Percentiles rank a stretch among this genome's conserved stretches.
phyloP scores from a whole-genome alignment of 2,888 invertebrate genomes.

The Polydrusus tereticollis region DNA sequence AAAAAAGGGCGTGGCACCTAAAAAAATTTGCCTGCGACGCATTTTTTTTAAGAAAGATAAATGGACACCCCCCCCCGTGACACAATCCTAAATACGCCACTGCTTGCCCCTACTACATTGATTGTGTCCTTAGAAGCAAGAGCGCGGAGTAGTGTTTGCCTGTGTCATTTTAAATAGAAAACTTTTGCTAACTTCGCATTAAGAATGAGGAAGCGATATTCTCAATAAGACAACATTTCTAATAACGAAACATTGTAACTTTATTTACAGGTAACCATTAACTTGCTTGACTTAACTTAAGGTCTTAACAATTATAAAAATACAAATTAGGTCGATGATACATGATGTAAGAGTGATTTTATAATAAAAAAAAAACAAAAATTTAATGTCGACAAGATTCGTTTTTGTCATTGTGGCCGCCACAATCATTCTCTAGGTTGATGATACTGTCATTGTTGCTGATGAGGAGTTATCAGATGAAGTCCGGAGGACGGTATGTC shows the following conservation, averaged over 20 bases:
- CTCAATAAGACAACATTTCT: conserved; percentile 2
- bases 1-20: no score
- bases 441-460: conserved; percentile 19
- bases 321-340: conserved; percentile 34
- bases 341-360: background rate
- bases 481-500: conserved; percentile 17
- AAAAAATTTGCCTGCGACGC: no score
- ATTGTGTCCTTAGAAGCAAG: no score
- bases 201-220: no score
- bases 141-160: no score
- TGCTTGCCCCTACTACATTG: no score
- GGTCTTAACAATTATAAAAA: conserved; percentile 44
- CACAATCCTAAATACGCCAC: no score
- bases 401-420: conserved; percentile 22
- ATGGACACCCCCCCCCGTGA: no score
- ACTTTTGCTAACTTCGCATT: no score
- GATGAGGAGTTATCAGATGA: conserved; percentile 17
- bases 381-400: conserved; percentile 12
- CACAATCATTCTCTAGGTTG: conserved; percentile 35
- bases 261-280: conserved; percentile 28
- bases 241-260: conserved; percentile 25
- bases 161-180: no score
- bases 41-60: no score
- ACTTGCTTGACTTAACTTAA: conserved; percentile 19
- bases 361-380: conserved; percentile 15